Evolutionary conservation across 2,113 vertebrate genomes (phyloP).

Genomic region (Oreocharis arfaki): DNA sequence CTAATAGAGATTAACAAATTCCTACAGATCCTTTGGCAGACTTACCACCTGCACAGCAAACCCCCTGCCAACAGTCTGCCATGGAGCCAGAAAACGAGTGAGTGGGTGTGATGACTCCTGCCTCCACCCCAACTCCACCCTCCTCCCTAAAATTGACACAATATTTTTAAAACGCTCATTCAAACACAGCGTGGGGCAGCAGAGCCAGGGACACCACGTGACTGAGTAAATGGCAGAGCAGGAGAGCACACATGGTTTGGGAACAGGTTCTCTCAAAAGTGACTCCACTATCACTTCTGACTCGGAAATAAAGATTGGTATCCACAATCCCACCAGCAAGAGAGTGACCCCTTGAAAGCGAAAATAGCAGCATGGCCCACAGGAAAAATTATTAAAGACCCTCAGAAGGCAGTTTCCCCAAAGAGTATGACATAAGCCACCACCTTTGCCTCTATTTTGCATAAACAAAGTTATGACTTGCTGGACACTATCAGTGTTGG

Average conservation of each 20-base stretch:
- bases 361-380: background rate
- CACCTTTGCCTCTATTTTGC: background rate
- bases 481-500: background rate
- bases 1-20: background rate
- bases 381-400: background rate
- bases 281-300: background rate
- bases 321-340: background rate
- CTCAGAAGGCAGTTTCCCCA: background rate
- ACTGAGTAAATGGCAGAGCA: background rate
- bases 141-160: background rate
- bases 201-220: background rate
- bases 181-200: background rate
- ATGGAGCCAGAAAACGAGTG: background rate
- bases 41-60: background rate
- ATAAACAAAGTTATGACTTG: background rate
- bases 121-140: background rate
- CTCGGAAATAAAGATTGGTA: background rate
- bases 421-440: background rate
- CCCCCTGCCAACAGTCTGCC: background rate
- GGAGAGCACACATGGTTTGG: background rate
- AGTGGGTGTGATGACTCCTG: background rate
- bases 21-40: background rate
- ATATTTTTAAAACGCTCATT: background rate
- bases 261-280: background rate
- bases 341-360: background rate